Percentiles rank a stretch among this genome's conserved stretches.
phyloP scores from a whole-genome alignment of 2,888 invertebrate species.

The Drosophila kambysellisi region DNA sequence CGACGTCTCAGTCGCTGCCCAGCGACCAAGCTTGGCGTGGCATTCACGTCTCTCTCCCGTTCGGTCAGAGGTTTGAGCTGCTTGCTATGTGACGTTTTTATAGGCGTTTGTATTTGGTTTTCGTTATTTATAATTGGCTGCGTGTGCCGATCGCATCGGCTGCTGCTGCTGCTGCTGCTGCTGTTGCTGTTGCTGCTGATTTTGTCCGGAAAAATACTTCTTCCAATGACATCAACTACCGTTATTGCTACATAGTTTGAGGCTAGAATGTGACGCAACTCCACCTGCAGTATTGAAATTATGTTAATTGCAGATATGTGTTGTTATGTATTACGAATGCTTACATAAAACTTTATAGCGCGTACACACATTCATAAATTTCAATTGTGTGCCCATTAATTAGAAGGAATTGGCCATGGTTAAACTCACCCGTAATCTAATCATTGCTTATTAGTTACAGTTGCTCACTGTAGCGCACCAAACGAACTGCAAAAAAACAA shows the following conservation, averaged over 20 bases:
- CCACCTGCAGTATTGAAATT: slow-evolving; percentile 28
- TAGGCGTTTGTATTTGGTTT: slow-evolving; percentile 31
- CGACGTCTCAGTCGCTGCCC: slow-evolving; percentile 12
- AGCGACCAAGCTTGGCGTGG: slow-evolving; percentile 21
- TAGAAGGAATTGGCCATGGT: slow-evolving; percentile 33
- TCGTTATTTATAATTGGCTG: slow-evolving; percentile 41
- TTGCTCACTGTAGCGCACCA: slow-evolving; percentile 26
- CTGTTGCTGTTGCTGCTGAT: not conserved
- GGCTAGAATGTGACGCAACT: slow-evolving; percentile 56
- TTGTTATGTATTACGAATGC: slow-evolving; percentile 6
- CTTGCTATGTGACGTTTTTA: slow-evolving; percentile 49
- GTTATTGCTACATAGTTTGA: slow-evolving; percentile 40
- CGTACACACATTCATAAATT: slow-evolving; percentile 28
- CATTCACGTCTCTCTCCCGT: slow-evolving; percentile 8
- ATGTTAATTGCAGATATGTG: slow-evolving; percentile 32
- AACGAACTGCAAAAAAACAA: not conserved
- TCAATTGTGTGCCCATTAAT: slow-evolving; percentile 52
- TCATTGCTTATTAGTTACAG: slow-evolving; percentile 59
- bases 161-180: slow-evolving; percentile 8
- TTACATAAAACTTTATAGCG: slow-evolving; percentile 34
- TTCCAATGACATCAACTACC: slow-evolving; percentile 35
- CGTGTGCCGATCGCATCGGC: slow-evolving; percentile 42
- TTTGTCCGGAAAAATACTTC: slow-evolving; percentile 35
- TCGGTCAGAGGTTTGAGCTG: slow-evolving; percentile 67
- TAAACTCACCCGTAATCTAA: not conserved